Percentiles rank a stretch among this genome's conserved stretches.
Conservation (phyloP, 1,140 invertebrate species). For the Trypoxylus dichotomus region DNA sequence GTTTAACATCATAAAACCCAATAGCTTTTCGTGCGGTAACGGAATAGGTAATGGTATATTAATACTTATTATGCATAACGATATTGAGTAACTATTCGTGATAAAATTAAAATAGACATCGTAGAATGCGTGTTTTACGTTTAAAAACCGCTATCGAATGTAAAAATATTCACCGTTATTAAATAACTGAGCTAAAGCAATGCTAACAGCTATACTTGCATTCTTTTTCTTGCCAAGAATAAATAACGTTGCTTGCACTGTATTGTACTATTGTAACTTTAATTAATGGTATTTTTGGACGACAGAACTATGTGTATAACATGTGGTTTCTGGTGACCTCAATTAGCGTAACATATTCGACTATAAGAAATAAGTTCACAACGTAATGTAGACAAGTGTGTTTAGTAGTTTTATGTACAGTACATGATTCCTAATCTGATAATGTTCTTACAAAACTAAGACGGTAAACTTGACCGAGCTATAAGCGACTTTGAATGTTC, state of each 20-base stretch:
- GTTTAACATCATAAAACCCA: background rate
- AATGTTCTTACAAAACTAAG: too few relatives aligned
- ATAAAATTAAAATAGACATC: background rate
- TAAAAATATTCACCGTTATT: background rate
- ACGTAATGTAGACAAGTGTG: too few relatives aligned
- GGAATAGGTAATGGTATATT: background rate
- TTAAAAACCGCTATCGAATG: constrained; percentile 3
- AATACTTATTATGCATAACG: background rate
- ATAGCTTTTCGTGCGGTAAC: background rate
- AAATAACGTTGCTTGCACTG: background rate
- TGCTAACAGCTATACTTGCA: background rate
- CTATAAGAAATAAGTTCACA: too few relatives aligned
- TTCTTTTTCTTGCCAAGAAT: background rate
- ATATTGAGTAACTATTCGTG: background rate
- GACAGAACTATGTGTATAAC: background rate
- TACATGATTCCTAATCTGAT: too few relatives aligned
- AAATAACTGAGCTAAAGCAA: background rate
- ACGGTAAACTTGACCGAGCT: too few relatives aligned
- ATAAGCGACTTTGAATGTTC: too few relatives aligned
- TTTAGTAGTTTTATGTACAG: too few relatives aligned
- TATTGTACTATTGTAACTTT: background rate
- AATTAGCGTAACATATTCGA: background rate
- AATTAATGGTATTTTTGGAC: background rate
- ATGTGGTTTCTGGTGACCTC: background rate
- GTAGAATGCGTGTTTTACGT: background rate